These are phyloP conservation scores for Sigmodon hispidus DNA, from an alignment of 2,113 vertebrate genomes.

Conservation along the genomic window DNA sequence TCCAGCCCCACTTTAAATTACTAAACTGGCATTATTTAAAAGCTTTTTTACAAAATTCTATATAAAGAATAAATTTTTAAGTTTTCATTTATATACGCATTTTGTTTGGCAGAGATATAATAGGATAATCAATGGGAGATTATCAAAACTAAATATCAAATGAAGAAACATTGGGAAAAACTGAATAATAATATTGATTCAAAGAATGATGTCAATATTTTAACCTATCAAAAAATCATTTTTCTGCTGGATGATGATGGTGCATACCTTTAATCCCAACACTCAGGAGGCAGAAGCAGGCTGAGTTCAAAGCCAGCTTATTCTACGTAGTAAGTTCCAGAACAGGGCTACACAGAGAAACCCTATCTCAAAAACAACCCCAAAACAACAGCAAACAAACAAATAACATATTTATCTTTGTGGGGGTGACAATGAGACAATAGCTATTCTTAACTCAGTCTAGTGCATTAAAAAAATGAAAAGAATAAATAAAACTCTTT, in stretches of 20 bases:
- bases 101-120: not conserved
- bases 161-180: not conserved
- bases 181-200: not conserved
- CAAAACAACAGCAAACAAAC: not conserved
- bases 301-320: not conserved
- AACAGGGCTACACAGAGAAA: not conserved
- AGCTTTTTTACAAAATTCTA: not conserved
- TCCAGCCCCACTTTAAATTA: not conserved
- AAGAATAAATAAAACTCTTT: not conserved
- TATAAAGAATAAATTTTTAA: not conserved
- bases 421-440: not conserved
- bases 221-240: not conserved
- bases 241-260: not conserved
- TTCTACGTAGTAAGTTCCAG: too few species aligned
- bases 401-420: not conserved
- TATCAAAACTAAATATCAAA: not conserved
- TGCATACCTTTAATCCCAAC: not conserved
- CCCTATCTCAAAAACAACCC: not conserved
- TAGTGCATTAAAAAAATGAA: not conserved
- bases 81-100: not conserved
- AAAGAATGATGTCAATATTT: not conserved
- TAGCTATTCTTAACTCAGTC: not conserved
- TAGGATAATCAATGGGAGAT: not conserved
- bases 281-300: not conserved
- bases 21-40: not conserved